Evolutionary conservation across 2,888 invertebrate species (phyloP), one percentile per base, ranked within the genome.

Genomic region (Magallana nippona): DNA sequence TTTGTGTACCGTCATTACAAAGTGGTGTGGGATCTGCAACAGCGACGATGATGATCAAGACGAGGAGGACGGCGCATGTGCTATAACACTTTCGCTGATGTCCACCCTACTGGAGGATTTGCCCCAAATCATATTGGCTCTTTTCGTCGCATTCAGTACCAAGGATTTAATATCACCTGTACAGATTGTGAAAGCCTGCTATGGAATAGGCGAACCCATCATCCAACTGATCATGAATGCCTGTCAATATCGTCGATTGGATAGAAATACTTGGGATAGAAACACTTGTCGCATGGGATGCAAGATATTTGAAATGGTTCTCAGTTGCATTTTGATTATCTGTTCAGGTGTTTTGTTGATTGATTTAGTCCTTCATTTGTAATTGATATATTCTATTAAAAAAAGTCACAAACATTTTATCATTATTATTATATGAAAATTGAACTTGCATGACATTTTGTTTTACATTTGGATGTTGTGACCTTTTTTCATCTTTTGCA

Each of bases 101-200:
- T 79, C 79, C 17, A 79, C 56, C 1, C 1, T 55, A 1, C 22
- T 55, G 17, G 79, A 79, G 55, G 79, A 56, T 22, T 19, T 79
- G 1, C 79, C 79, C 3, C 79, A 79, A 19, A 79, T 79, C 17
- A 22, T 44, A 2, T 17, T 79, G 2, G 79, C 79, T 15, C n/a
- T 79, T 19, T 1, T 56, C n/a, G 79, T 79, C 17, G 79, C 79
- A 19, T 19, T 79, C 11, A 22, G 11, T 3, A 22, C 55, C 1
- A 56, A 79, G 13, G 13, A 8, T 1, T n/a, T 56, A 0, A 17
- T 79, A 32, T 55, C 57, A 13, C 5, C 22, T 22, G 79, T 79
- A 32, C 79, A 79, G n/a, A 56, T 55, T 19, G 19, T 19, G 57
- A 79, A 79, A 57, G 79, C 79, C 10, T 11, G 10, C 1, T 79